Evolutionary conservation across 2,888 invertebrate genomes (phyloP).

Genomic region (Cryptus viduatorius): DNA sequence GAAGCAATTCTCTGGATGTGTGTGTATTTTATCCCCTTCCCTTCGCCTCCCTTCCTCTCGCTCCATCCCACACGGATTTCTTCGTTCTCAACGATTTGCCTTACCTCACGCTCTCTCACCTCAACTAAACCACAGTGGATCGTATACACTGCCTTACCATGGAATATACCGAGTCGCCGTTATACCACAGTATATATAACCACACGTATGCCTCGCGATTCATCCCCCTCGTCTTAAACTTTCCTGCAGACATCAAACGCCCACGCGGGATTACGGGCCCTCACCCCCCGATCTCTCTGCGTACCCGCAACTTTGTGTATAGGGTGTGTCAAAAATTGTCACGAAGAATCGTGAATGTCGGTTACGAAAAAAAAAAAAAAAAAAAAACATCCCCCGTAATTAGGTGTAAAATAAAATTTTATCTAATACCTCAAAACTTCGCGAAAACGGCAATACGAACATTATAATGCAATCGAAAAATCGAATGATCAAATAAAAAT

Average conservation of each 20-base stretch:
- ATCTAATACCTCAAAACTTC: too few species aligned
- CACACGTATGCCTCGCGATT: conserved; percentile 43
- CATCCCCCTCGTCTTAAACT: conserved; percentile 61
- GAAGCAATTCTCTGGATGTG: background rate
- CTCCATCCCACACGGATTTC: conserved; percentile 21
- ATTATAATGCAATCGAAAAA: too few species aligned
- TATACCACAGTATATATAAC: conserved; percentile 12
- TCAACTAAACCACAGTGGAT: conserved; percentile 42
- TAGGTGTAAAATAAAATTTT: too few species aligned
- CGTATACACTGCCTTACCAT: conserved; percentile 16
- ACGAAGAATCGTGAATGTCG: background rate
- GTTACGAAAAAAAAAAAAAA: background rate
- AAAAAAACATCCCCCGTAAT: too few species aligned
- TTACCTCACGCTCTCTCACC: conserved; percentile 35
- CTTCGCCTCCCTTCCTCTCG: conserved; percentile 34
- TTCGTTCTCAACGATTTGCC: conserved; percentile 30
- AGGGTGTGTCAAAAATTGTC: conserved; percentile 11
- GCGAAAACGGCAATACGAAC: too few species aligned
- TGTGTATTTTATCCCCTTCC: conserved; percentile 15
- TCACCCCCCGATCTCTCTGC: conserved; percentile 60
- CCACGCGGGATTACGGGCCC: conserved; percentile 75
- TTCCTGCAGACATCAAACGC: conserved; percentile 78
- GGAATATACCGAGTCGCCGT: conserved; percentile 12
- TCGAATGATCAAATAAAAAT: too few species aligned
- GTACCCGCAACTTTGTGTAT: conserved; percentile 35